Evolutionary conservation across 1,140 invertebrate species (phyloP).

Genomic region (Aphelenchoides fujianensis): DNA sequence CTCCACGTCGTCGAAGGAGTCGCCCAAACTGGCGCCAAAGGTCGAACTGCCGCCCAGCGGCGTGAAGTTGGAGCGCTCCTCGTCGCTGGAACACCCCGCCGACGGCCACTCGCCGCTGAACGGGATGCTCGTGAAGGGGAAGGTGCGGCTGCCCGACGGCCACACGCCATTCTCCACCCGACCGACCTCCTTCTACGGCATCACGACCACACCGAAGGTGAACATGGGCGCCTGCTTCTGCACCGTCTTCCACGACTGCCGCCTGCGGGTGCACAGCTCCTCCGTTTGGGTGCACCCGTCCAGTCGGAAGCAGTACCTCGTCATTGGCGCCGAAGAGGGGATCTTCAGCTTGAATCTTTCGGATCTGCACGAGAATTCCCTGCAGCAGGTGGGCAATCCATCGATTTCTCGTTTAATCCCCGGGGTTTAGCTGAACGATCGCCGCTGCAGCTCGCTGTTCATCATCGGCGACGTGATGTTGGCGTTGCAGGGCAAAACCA

Average conservation of each 20-base stretch:
- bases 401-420: constrained; percentile 21
- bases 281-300: constrained; percentile 91
- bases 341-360: constrained; percentile 96
- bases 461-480: constrained; percentile 93
- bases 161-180: constrained; percentile 34
- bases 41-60: background rate
- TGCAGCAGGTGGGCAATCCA: constrained; percentile 81
- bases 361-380: constrained; percentile 90
- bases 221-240: constrained; percentile 99
- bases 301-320: constrained; percentile 64
- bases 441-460: constrained; percentile 92
- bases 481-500: constrained; percentile 67
- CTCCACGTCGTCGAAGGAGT: background rate
- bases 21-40: background rate
- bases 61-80: constrained; percentile 4
- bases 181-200: constrained; percentile 50
- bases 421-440: constrained; percentile 73
- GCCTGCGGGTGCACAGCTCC: constrained; percentile 90
- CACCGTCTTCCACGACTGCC: constrained; percentile 97
- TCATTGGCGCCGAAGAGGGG: constrained; percentile 93
- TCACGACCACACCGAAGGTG: constrained; percentile 96
- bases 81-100: background rate
- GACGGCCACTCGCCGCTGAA: background rate
- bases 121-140: background rate
- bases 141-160: constrained; percentile 9